These are phyloP conservation scores for Myotis myotis DNA, from an alignment of 2,797 vertebrate species.

Conservation along the genomic window DNA sequence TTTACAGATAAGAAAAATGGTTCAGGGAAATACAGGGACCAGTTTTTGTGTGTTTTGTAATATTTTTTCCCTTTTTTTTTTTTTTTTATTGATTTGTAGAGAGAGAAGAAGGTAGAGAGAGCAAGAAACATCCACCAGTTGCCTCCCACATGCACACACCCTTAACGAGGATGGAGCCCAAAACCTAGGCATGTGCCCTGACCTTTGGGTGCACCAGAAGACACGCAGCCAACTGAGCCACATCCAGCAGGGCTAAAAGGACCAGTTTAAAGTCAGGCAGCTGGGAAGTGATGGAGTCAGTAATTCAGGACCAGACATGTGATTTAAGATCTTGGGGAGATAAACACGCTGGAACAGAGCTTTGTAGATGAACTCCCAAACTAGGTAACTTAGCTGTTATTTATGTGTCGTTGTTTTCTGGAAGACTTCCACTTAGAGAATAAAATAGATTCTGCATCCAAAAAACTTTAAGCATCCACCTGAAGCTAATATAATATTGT, in stretches of 20 bases:
- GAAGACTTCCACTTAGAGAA: slow-evolving; percentile 1
- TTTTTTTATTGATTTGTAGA: neutral
- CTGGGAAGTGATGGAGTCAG: neutral
- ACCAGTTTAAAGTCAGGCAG: neutral
- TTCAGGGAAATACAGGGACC: neutral
- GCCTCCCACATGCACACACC: neutral
- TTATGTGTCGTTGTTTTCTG: neutral
- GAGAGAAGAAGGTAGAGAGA: neutral
- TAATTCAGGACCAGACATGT: neutral
- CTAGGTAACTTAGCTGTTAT: neutral
- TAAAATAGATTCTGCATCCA: neutral
- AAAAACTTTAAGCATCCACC: neutral
- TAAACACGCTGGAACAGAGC: neutral
- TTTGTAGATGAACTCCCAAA: neutral
- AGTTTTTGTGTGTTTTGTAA: neutral
- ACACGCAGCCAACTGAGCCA: neutral
- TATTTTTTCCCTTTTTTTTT: neutral
- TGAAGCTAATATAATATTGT: neutral
- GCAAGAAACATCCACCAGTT: neutral
- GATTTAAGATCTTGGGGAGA: neutral
- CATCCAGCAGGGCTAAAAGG: neutral
- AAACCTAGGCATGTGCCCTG: neutral
- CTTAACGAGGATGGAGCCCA: neutral
- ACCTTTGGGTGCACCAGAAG: neutral
- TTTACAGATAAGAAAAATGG: slow-evolving; percentile 3